These are phyloP conservation scores for Pollenia angustigena DNA, from an alignment of 2,888 invertebrate genomes.

Conservation along the genomic window DNA sequence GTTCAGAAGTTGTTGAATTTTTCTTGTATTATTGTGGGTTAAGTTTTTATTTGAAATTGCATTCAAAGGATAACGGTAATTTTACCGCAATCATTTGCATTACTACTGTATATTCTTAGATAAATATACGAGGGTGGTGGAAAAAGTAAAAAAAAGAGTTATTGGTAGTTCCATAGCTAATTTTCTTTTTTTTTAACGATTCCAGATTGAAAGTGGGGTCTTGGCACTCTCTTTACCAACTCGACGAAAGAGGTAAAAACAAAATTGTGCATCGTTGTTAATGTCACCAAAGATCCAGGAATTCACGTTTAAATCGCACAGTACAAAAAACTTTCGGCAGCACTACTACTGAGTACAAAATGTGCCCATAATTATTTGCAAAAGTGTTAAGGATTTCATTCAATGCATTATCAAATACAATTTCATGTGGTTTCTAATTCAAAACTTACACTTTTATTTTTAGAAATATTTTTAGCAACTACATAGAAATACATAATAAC, in stretches of 20 bases:
- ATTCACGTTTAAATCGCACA: no score
- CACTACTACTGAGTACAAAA: not conserved
- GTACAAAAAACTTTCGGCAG: no score
- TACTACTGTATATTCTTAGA: not conserved
- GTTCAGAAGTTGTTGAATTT: slow-evolving; percentile 47
- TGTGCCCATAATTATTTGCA: not conserved
- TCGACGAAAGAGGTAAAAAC: no score
- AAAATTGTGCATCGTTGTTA: no score
- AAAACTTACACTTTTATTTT: slow-evolving; percentile 20
- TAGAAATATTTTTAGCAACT: slow-evolving; percentile 4
- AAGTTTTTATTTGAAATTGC: slow-evolving; percentile 22
- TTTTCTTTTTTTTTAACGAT: no score
- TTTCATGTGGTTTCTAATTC: slow-evolving; percentile 26
- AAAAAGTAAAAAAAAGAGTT: slow-evolving; percentile 1
- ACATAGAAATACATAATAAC: slow-evolving; percentile 7
- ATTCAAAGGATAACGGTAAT: slow-evolving; percentile 63
- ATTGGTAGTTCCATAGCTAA: not conserved
- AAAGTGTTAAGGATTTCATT: not conserved
- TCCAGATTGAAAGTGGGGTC: no score
- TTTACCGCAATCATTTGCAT: slow-evolving; percentile 72
- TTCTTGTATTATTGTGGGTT: slow-evolving; percentile 36
- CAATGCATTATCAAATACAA: slow-evolving; percentile 1
- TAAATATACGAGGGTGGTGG: not conserved
- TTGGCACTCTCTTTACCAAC: no score
- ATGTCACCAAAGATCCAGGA: no score